Percentiles rank a stretch among this genome's conserved stretches.
phyloP scores from a whole-genome alignment of 2,797 vertebrate genomes.

The Percopsis omiscomaycus region DNA sequence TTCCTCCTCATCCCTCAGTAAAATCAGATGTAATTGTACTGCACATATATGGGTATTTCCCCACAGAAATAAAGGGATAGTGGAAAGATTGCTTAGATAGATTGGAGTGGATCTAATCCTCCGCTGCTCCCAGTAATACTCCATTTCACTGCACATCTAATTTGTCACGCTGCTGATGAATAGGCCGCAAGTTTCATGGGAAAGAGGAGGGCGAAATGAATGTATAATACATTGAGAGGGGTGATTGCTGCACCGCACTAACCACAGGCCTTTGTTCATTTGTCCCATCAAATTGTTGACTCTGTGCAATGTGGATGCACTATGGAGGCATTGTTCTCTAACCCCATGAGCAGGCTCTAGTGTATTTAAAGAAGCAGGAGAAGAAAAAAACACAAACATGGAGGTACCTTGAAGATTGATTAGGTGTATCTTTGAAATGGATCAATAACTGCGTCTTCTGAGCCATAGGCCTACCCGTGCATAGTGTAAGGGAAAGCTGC shows the following conservation, averaged over 20 bases:
- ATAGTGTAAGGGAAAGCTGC: conserved; percentile 27
- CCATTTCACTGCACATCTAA: conserved; percentile 78
- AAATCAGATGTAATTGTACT: conserved; percentile 73
- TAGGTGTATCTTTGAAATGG: conserved; percentile 3
- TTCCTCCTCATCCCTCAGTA: conserved; percentile 62
- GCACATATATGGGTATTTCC: conserved; percentile 72
- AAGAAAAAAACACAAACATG: too few species aligned
- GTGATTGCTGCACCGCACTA: conserved; percentile 53
- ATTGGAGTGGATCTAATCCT: conserved; percentile 76
- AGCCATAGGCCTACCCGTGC: conserved; percentile 19
- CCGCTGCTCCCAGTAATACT: conserved; percentile 74
- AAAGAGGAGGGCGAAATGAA: conserved; percentile 73
- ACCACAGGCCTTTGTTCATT: conserved; percentile 68
- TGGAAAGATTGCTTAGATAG: conserved; percentile 67
- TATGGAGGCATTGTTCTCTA: conserved; percentile 48
- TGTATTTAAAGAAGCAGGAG: too few species aligned
- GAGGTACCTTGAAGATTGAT: neutral
- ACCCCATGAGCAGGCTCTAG: conserved; percentile 16
- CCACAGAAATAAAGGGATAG: conserved; percentile 75
- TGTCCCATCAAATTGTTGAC: conserved; percentile 63
- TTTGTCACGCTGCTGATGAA: conserved; percentile 79
- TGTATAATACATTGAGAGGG: conserved; percentile 68
- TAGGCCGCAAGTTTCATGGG: conserved; percentile 74
- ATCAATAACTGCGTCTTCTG: conserved; percentile 16
- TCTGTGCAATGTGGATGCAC: conserved; percentile 55